Conservation (phyloP, 2,888 invertebrate genomes). For the Dasypogon diadema region DNA sequence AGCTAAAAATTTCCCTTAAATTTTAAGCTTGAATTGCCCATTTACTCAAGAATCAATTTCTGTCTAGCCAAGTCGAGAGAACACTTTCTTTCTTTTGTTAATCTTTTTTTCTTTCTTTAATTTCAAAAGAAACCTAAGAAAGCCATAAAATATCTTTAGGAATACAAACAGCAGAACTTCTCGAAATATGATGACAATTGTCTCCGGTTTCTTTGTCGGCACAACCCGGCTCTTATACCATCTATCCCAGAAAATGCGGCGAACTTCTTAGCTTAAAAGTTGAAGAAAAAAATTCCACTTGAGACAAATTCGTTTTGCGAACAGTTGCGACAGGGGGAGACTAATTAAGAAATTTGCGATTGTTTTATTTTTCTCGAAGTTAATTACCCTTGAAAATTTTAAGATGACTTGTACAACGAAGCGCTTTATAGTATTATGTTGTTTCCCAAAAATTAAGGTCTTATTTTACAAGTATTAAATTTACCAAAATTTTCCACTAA, state of each 20-base stretch:
- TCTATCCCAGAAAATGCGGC: neutral
- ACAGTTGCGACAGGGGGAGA: slow-evolving; percentile 18
- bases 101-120: neutral
- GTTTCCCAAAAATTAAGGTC: too few species aligned
- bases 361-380: slow-evolving; percentile 18
- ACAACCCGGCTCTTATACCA: neutral
- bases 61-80: neutral
- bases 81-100: neutral
- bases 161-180: neutral
- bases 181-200: slow-evolving; percentile 34
- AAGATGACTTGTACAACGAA: neutral
- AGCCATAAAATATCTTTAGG: slow-evolving; percentile 22
- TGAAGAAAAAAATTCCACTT: slow-evolving; percentile 16
- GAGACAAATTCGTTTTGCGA: slow-evolving; percentile 23
- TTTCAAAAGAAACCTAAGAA: neutral
- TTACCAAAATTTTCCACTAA: too few species aligned
- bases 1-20: too few species aligned
- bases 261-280: neutral
- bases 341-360: slow-evolving; percentile 34
- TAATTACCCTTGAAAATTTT: slow-evolving; percentile 24
- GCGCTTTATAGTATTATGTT: neutral
- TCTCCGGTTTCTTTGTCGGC: slow-evolving; percentile 45
- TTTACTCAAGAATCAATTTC: neutral
- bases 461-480: too few species aligned
- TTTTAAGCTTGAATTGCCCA: too few species aligned